phyloP scores from a whole-genome alignment of 2,797 vertebrate species.

The Meriones psammophilus region DNA sequence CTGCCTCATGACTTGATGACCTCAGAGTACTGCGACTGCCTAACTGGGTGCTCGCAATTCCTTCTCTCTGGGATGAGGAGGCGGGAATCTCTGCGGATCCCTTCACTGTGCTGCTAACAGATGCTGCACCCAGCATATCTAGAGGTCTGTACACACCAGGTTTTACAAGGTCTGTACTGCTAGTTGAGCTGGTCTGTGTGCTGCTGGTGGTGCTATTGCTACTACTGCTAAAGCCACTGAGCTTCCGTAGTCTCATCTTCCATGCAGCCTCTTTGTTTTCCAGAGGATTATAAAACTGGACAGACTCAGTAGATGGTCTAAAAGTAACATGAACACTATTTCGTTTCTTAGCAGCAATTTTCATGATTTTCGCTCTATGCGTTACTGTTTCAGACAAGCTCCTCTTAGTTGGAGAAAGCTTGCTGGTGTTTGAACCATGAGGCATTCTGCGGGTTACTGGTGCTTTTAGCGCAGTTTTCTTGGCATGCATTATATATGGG shows the following conservation, averaged over 20 bases:
- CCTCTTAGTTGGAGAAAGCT: constrained; percentile 90
- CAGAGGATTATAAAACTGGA: constrained; percentile 98
- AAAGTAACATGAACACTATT: constrained; percentile 97
- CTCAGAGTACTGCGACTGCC: constrained; percentile 91
- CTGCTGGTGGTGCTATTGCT: constrained; percentile 77
- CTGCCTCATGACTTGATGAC: constrained; percentile 94
- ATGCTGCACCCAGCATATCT: constrained; percentile 83
- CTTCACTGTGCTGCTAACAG: constrained; percentile 86
- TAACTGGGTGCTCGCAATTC: constrained; percentile 88
- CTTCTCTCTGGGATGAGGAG: constrained; percentile 87
- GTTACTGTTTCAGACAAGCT: constrained; percentile 91
- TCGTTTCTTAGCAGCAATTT: constrained; percentile 91
- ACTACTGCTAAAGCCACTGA: constrained; percentile 95
- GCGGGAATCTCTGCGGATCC: constrained; percentile 87
- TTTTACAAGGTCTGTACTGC: constrained; percentile 88
- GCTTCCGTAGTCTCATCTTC: constrained; percentile 96
- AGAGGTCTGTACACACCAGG: constrained; percentile 90
- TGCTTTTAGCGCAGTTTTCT: constrained; percentile 89
- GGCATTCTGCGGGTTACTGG: constrained; percentile 88
- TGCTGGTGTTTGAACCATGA: constrained; percentile 86
- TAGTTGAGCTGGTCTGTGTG: constrained; percentile 81
- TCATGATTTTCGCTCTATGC: constrained; percentile 92
- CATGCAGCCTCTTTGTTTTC: constrained; percentile 98
- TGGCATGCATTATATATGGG: constrained; percentile 86
- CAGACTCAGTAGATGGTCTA: constrained; percentile 96